Evolutionary conservation across 2,113 vertebrate genomes (phyloP).

Genomic region (Malurus melanocephalus): DNA sequence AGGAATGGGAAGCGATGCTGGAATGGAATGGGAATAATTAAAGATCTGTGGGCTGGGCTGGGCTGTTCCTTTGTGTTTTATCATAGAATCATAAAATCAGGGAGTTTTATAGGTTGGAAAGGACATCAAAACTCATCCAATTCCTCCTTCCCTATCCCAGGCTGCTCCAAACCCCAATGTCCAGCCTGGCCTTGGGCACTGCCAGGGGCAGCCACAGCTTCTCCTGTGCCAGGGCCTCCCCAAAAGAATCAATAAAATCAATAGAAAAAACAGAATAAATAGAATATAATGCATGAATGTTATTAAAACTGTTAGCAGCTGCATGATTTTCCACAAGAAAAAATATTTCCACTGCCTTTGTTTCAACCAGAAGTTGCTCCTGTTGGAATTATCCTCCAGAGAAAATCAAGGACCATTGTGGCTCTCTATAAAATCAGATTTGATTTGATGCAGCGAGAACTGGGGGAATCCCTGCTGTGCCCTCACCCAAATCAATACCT

Average conservation of each 20-base stretch:
- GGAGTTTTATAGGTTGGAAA: not conserved
- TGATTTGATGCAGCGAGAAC: too few relatives aligned
- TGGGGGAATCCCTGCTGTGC: not conserved
- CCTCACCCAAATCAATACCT: not conserved
- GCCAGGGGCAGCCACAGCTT: not conserved
- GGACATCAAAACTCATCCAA: not conserved
- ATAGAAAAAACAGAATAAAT: too few relatives aligned
- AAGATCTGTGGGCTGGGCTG: not conserved
- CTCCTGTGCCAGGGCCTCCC: not conserved
- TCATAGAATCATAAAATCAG: not conserved
- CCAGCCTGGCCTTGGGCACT: not conserved
- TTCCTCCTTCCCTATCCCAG: not conserved
- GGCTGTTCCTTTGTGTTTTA: not conserved
- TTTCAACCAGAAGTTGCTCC: not conserved
- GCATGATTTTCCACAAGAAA: not conserved
- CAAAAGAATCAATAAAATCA: not conserved
- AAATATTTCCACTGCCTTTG: not conserved
- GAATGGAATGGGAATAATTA: not conserved
- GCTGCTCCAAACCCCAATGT: rapidly evolving
- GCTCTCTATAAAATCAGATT: not conserved
- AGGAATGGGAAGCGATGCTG: not conserved
- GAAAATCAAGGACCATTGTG: rapidly evolving
- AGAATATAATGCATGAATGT: not conserved
- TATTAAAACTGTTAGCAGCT: not conserved
- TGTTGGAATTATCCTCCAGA: not conserved